Conservation (phyloP, 2,113 vertebrate species). For the Rhinichthys klamathensis region DNA sequence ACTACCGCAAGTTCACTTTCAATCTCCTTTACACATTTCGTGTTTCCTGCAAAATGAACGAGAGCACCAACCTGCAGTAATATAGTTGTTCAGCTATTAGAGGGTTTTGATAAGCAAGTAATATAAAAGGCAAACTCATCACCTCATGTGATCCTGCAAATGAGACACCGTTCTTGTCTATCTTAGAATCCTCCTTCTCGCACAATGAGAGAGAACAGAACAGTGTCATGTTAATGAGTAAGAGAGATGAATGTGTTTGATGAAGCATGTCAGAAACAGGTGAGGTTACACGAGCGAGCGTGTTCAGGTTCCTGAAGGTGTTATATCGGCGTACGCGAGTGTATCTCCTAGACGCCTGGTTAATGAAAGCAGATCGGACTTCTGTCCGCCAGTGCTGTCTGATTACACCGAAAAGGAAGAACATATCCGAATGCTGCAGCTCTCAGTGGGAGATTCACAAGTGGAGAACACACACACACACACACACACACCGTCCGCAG, state of each 20-base stretch:
- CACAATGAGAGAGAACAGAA: slow-evolving; percentile 7
- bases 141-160: slow-evolving; percentile 14
- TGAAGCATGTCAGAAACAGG: slow-evolving; percentile 26
- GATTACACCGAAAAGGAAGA: background rate
- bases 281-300: slow-evolving; percentile 13
- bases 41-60: slow-evolving; percentile 17
- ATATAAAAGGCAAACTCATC: slow-evolving; percentile 21
- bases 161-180: background rate
- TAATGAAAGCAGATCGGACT: slow-evolving; percentile 14
- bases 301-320: slow-evolving; percentile 10
- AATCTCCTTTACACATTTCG: slow-evolving; percentile 1
- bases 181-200: background rate
- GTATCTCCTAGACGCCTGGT: background rate
- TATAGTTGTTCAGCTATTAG: slow-evolving; percentile 2
- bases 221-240: slow-evolving; percentile 35
- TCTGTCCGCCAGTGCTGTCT: background rate
- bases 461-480: background rate
- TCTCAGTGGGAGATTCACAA: slow-evolving; percentile 3
- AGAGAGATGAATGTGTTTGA: slow-evolving; percentile 33
- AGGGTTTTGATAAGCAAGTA: slow-evolving; percentile 1
- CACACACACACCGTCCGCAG: slow-evolving; percentile 2
- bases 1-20: background rate
- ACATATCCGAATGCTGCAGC: background rate
- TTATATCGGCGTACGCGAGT: background rate
- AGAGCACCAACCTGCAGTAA: background rate